Evolutionary conservation across 2,888 invertebrate genomes (phyloP), one percentile per base, ranked within the genome.

Genomic region (Melieria picta): DNA sequence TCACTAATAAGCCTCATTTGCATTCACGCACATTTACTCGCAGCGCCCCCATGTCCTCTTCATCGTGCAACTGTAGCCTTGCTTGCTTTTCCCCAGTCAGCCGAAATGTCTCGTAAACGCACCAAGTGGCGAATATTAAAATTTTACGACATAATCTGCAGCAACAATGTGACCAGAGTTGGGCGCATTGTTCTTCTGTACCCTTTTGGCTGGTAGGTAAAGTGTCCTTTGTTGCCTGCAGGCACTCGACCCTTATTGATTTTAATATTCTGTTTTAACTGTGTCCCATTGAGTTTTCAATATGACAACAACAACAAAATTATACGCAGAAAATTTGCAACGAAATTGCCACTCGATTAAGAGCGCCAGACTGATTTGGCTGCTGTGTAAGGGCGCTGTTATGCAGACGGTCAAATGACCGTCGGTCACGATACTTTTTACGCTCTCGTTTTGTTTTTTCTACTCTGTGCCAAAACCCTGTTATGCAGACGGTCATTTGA

Each of bases 111-210:
- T 11, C 52, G 13, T 13, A 11, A 57, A 56, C 69, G 45, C 66
- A 78, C 73, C 79, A 81, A 76, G 77, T 72, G 73, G 77, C 72
- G 74, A 80, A 83, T 81, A 81, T 83, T 80, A 81, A 82, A 82
- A 80, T 80, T 82, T 83, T 83, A 83, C 79, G 82, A 80, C 77
- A 81, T 77, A 80, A 78, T 79, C 81, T 77, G 81, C 81, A 80
- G 80, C 79, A 68, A 67, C 65, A 72, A 48, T 46, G 43, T 57
- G 30, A 30, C 30, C 30, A 30, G 30, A 30, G 30, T 30, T 30
- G 30, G 2, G 30, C 11, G 50, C 50, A 50, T 10, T 50, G 11
- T 50, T 50, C 50, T 2, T 50, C 11, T 50, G 50, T 50, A 50
- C 11, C 50, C 50, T 50, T 50, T 50, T 11, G 30, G 30, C 11